Percentiles rank a stretch among this genome's conserved stretches.
Conservation (phyloP, 2,113 vertebrate species). For the Recurvirostra avosetta region DNA sequence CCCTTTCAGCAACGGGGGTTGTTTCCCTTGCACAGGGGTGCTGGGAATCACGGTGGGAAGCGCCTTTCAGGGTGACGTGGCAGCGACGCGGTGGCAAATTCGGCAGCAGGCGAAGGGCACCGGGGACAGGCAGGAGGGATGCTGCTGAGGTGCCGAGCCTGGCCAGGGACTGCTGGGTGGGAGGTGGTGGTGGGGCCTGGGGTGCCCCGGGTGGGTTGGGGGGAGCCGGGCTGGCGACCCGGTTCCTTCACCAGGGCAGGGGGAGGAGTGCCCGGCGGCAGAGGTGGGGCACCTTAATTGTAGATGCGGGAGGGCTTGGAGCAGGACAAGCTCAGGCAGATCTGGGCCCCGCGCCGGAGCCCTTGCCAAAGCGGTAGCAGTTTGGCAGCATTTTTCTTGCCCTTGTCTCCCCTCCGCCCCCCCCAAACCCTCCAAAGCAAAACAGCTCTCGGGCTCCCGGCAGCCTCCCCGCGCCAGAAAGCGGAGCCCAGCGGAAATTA, state of each 20-base stretch:
- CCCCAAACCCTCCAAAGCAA: not conserved
- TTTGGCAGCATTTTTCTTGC: constrained; percentile 71
- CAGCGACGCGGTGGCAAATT: not conserved
- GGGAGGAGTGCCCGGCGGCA: constrained; percentile 45
- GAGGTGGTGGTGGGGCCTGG: rapidly evolving
- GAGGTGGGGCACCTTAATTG: constrained; percentile 58
- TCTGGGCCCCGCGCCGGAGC: constrained; percentile 35
- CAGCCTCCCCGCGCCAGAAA: not conserved
- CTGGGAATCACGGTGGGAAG: not conserved
- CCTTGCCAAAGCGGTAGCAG: constrained; percentile 60
- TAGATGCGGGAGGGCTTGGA: constrained; percentile 51
- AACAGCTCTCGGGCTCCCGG: constrained; percentile 36
- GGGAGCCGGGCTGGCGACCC: not conserved
- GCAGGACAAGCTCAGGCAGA: constrained; percentile 66
- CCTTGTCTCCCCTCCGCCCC: not conserved
- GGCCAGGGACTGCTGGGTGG: not conserved
- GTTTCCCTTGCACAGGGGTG: not conserved
- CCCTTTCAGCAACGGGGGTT: not conserved
- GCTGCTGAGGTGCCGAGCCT: rapidly evolving
- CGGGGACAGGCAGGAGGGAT: not conserved
- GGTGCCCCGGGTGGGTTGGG: not conserved
- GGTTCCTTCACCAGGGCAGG: constrained; percentile 47
- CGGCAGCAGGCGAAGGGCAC: not conserved
- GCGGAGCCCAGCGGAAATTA: constrained; percentile 56
- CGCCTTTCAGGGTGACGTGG: rapidly evolving